Evolutionary conservation across 2,888 invertebrate genomes (phyloP), one percentile per base, ranked within the genome.

Genomic region (Mimas tiliae): DNA sequence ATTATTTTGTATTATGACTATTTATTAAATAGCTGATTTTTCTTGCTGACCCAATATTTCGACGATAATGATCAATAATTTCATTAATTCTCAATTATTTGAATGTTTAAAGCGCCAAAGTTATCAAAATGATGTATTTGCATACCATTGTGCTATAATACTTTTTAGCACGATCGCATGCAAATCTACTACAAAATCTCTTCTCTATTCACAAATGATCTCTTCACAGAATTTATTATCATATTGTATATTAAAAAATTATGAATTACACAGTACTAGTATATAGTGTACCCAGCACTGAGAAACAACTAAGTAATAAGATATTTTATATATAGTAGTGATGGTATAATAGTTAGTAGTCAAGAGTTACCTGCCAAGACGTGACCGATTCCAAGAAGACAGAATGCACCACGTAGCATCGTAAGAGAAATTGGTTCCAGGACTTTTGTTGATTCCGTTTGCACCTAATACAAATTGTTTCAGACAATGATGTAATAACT

Each of bases 371-470:
- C 95, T 78, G 96, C 95, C 58, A 95, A 78, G 9, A 94, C 79
- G 78, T 95, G 94, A 33, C 96, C 97, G 62, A 96, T 94, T 9
- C 95, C 89, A 8, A 96, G 90, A 50, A 96, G 91, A 80, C 96
- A 96, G 82, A 97, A 97, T 6, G 96, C 96, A 6, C 96, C 96
- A 69, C 96, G 95, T 0, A 97, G 82, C 95, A 96, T 96, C 76
- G 95, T 94, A 66, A 96, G 87, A 63, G 95, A 96, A 14, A 97
- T 94, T 0, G 96, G 96, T 72, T 95, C 94, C 64, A 96, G 88
- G 66, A 87, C 86, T 79, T 88, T 89, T n/a, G 87, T 81, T 2
- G 93, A 87, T 72, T 93, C 93, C 6, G 76, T 72, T 74, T 86
- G 89, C n/a, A 81, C 71, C 91, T 92, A 62, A 66, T 63, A 66